A percentile compares a stretch with the other conserved stretches of the same genome.
Evolutionary conservation across 2,888 invertebrate species (phyloP).

Genomic region (Teinopalpus imperialis): DNA sequence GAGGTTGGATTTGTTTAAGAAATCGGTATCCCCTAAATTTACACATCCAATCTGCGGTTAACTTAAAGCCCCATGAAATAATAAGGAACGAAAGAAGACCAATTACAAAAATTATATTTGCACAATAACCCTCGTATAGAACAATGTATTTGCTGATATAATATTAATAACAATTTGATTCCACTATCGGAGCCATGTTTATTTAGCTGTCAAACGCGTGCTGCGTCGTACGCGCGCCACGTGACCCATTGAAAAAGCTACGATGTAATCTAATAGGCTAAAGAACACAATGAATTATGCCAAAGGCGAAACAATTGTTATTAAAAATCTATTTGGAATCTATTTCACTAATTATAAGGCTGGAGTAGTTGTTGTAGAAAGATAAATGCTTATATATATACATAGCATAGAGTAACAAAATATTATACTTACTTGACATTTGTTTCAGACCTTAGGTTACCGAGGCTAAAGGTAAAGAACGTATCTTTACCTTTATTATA

Average conservation of each 20-base stretch:
- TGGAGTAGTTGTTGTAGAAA: too few relatives aligned
- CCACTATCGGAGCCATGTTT: conserved; percentile 71
- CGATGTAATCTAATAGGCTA: conserved; percentile 64
- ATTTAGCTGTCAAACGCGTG: conserved; percentile 69
- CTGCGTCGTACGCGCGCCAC: conserved; percentile 58
- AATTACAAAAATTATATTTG: conserved; percentile 77
- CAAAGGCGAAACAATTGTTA: conserved; percentile 13
- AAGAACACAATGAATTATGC: conserved; percentile 30
- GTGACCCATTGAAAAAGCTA: conserved; percentile 51
- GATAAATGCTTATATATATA: too few relatives aligned
- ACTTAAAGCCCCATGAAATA: conserved; percentile 47
- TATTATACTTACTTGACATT: too few relatives aligned
- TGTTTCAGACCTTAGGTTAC: too few relatives aligned
- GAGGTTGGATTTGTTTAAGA: too few relatives aligned
- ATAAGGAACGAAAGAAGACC: conserved; percentile 53
- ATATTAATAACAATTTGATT: conserved; percentile 76
- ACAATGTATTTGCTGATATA: conserved; percentile 67
- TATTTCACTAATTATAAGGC: not conserved
- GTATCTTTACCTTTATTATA: too few relatives aligned
- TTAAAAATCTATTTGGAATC: conserved; percentile 16
- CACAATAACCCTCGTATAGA: conserved; percentile 53
- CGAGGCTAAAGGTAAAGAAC: too few relatives aligned
- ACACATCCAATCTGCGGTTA: conserved; percentile 37
- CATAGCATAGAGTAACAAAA: too few relatives aligned
- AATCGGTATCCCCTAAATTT: conserved; percentile 41